phyloP scores from a whole-genome alignment of 2,888 invertebrate species.

The Diplolepis rosae region DNA sequence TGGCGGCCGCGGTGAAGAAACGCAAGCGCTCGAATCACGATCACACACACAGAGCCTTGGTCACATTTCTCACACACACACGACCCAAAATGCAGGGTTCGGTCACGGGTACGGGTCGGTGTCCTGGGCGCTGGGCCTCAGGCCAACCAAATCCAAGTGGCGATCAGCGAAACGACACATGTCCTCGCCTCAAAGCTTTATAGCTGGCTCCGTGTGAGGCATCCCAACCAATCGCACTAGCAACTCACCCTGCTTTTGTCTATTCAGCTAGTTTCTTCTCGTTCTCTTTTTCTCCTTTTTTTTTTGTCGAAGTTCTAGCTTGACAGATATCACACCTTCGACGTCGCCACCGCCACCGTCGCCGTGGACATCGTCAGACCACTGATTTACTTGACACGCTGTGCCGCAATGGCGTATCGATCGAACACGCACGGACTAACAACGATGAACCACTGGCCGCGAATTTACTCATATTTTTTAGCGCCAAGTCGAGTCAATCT shows the following conservation, averaged over 20 bases:
- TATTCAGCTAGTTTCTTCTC: neutral
- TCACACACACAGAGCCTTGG: neutral
- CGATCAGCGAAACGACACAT: slow-evolving; percentile 56
- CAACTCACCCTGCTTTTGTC: neutral
- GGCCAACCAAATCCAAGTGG: slow-evolving; percentile 44
- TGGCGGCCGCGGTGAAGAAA: slow-evolving; percentile 32
- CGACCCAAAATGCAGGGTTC: slow-evolving; percentile 35
- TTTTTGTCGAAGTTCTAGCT: slow-evolving; percentile 30
- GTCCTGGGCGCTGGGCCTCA: slow-evolving; percentile 57
- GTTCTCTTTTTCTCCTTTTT: neutral
- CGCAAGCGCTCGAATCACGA: slow-evolving; percentile 30
- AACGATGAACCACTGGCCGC: slow-evolving; percentile 56
- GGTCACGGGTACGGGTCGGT: slow-evolving; percentile 61
- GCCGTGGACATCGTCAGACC: slow-evolving; percentile 53
- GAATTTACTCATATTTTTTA: slow-evolving; percentile 62
- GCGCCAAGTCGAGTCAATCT: slow-evolving; percentile 37
- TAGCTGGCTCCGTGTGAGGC: slow-evolving; percentile 43
- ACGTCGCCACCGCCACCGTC: slow-evolving; percentile 47
- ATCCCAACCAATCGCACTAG: neutral
- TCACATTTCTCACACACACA: slow-evolving; percentile 20
- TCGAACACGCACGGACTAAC: slow-evolving; percentile 60
- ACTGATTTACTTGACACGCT: slow-evolving; percentile 63
- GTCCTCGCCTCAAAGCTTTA: slow-evolving; percentile 42
- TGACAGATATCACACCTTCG: slow-evolving; percentile 32
- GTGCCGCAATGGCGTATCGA: slow-evolving; percentile 71